Conservation (phyloP, 2,797 vertebrate species). For the Coregonus sp. region DNA sequence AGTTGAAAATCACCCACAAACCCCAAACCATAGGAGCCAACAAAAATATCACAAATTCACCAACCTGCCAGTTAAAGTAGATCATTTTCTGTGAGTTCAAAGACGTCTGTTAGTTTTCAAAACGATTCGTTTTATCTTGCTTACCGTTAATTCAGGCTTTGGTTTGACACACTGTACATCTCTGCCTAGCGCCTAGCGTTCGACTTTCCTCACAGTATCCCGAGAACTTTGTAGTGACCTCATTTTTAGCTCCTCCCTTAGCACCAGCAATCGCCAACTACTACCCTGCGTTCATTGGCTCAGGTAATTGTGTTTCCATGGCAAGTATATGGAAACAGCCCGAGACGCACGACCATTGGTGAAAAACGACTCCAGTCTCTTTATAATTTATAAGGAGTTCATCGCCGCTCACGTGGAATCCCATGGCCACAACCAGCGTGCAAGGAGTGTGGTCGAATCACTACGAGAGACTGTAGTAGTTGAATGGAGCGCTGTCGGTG, state of each 20-base stretch:
- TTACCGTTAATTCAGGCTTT: neutral
- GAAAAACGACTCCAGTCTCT: constrained; percentile 45
- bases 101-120: neutral
- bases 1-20: neutral
- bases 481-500: constrained; percentile 63
- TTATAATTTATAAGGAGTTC: constrained; percentile 71
- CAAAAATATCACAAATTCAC: neutral
- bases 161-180: constrained; percentile 26
- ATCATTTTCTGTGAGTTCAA: neutral
- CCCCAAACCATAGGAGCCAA: constrained; percentile 16
- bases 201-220: constrained; percentile 32
- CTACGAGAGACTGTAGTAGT: constrained; percentile 42
- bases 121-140: neutral
- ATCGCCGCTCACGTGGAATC: constrained; percentile 73
- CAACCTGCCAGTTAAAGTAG: neutral
- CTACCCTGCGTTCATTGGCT: constrained; percentile 43
- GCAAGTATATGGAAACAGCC: neutral
- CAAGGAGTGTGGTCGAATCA: constrained; percentile 60
- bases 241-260: constrained; percentile 50
- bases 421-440: constrained; percentile 58
- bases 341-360: constrained; percentile 48
- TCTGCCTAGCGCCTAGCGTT: neutral
- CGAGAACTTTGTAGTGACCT: constrained; percentile 63
- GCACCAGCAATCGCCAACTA: constrained; percentile 18
- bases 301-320: neutral